Evolutionary conservation across 1,140 invertebrate genomes (phyloP).

Genomic region (Globodera ellingtonae): DNA sequence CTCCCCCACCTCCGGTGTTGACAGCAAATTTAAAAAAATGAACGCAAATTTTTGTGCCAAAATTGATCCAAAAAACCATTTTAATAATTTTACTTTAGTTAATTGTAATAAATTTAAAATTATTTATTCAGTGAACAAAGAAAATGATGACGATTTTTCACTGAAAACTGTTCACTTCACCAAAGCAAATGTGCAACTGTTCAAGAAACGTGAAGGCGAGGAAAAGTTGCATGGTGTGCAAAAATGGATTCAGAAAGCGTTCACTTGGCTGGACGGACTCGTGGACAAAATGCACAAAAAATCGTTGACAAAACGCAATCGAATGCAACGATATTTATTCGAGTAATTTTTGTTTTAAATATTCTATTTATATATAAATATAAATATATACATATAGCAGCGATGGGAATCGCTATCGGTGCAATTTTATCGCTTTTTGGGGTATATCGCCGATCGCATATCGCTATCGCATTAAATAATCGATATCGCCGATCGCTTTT

Average conservation of each 20-base stretch:
- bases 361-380: too few relatives aligned
- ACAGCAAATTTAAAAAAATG: too few relatives aligned
- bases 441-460: too few relatives aligned
- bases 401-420: too few relatives aligned
- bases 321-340: constrained; percentile 10
- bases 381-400: too few relatives aligned
- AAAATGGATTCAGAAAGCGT: not conserved
- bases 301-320: constrained; percentile 8
- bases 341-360: not conserved
- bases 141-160: not conserved
- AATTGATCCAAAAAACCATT: too few relatives aligned
- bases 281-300: constrained; percentile 12
- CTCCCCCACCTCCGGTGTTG: too few relatives aligned
- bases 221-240: not conserved
- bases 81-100: not conserved
- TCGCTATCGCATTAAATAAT: too few relatives aligned
- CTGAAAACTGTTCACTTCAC: constrained; percentile 3
- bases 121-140: not conserved
- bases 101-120: not conserved
- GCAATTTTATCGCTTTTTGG: too few relatives aligned
- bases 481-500: too few relatives aligned
- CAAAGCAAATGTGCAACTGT: not conserved
- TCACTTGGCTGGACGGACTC: constrained; percentile 3
- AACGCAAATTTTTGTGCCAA: too few relatives aligned
- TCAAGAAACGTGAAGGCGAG: not conserved